A percentile compares a stretch with the other conserved stretches of the same genome.
Conservation (phyloP, 2,888 invertebrate species). For the Hipparchia semele region DNA sequence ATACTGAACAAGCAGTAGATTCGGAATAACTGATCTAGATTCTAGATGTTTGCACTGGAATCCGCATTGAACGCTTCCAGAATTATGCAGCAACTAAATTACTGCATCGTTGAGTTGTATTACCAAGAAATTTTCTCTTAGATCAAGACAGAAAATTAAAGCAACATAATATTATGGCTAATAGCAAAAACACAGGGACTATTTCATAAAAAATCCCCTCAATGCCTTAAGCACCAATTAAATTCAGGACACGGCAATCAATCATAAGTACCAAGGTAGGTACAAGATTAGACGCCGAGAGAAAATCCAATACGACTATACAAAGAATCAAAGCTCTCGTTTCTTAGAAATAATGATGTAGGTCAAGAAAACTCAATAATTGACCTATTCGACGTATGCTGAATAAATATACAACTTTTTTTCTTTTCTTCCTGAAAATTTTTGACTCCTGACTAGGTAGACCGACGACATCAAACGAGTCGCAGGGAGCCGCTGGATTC, state of each 20-base stretch:
- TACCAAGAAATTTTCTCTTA: neutral
- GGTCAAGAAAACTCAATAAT: constrained; percentile 30
- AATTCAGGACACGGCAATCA: neutral
- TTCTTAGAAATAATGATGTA: constrained; percentile 29
- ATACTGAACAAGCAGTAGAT: constrained; percentile 2
- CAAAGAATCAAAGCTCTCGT: constrained; percentile 9
- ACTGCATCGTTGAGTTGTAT: neutral
- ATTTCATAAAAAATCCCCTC: too few relatives aligned
- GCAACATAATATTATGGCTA: too few relatives aligned
- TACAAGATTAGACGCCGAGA: neutral
- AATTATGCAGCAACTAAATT: constrained; percentile 29
- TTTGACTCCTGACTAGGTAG: too few relatives aligned
- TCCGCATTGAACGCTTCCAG: constrained; percentile 26
- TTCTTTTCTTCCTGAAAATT: too few relatives aligned
- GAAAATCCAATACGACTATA: constrained; percentile 12
- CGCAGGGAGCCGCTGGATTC: too few relatives aligned
- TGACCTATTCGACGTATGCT: constrained; percentile 21
- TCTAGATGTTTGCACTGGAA: constrained; percentile 30
- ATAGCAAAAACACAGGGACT: too few relatives aligned
- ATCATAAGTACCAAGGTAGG: neutral
- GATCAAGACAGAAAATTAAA: too few relatives aligned
- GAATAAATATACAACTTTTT: constrained; percentile 9
- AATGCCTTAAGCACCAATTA: neutral
- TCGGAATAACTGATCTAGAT: constrained; percentile 26
- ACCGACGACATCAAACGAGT: too few relatives aligned